Percentiles rank a stretch among this genome's conserved stretches.
Conservation (phyloP, 2,888 invertebrate genomes). For the Ommatoiulus sabulosus region DNA sequence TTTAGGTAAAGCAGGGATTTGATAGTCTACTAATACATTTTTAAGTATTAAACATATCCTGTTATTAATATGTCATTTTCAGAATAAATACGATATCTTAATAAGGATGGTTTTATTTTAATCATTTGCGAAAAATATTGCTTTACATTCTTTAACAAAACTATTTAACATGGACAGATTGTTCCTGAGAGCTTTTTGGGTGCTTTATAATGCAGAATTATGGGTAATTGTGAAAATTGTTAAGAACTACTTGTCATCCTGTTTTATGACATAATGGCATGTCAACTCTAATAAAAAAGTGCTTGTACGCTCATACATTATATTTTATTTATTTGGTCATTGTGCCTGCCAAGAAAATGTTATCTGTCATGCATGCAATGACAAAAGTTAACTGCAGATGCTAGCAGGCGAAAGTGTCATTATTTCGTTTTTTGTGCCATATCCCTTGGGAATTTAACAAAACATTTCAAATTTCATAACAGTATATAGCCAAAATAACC, state of each 20-base stretch:
- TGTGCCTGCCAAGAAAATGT: background rate
- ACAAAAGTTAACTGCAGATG: background rate
- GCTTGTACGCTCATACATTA: background rate
- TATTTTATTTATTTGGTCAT: background rate
- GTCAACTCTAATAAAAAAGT: background rate
- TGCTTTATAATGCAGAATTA: too few relatives aligned
- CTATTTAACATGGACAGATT: background rate
- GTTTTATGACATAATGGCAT: background rate
- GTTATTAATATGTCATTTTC: background rate
- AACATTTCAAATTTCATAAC: too few relatives aligned
- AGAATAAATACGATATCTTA: background rate
- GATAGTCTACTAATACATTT: background rate
- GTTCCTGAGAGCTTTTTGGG: too few relatives aligned
- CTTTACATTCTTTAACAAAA: background rate
- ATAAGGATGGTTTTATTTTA: background rate
- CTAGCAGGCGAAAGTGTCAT: too few relatives aligned
- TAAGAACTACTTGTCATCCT: background rate
- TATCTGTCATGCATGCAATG: background rate
- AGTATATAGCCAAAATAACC: background rate
- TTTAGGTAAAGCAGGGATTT: slow-evolving; percentile 48
- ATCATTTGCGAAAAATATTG: background rate
- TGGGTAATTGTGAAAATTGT: background rate
- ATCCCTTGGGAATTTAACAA: too few relatives aligned
- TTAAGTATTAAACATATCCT: background rate
- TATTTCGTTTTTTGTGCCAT: too few relatives aligned